A percentile compares a stretch with the other conserved stretches of the same genome.
Conservation (phyloP, 2,888 invertebrate species). For the Diachrysia chrysitis region DNA sequence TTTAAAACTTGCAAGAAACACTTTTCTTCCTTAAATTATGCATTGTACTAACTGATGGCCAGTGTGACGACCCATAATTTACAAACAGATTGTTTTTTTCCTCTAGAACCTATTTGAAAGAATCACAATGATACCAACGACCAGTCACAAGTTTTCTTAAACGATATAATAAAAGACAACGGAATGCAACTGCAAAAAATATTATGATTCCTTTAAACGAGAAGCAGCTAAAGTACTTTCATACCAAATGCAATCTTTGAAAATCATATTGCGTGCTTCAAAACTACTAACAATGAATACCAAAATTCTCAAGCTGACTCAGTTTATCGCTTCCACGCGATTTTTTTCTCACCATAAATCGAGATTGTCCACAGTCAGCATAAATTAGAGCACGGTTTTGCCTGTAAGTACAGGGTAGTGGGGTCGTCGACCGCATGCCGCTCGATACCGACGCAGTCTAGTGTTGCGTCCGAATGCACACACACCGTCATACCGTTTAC, state of each 20-base stretch:
- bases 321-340: conserved; percentile 40
- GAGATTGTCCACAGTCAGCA: conserved; percentile 53
- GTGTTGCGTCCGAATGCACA: conserved; percentile 41
- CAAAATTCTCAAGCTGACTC: conserved; percentile 36
- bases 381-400: conserved; percentile 54
- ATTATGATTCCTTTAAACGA: conserved; percentile 17
- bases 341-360: conserved; percentile 58
- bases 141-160: background rate
- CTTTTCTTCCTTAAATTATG: too few relatives aligned
- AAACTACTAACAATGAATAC: conserved; percentile 25
- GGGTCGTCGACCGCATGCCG: conserved; percentile 53
- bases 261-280: conserved; percentile 39
- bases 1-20: too few relatives aligned
- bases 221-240: conserved; percentile 25
- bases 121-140: background rate
- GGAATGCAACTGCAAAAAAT: conserved; percentile 7
- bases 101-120: background rate
- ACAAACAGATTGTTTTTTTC: background rate
- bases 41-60: too few relatives aligned
- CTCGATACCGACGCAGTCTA: conserved; percentile 59
- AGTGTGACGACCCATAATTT: too few relatives aligned
- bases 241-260: conserved; percentile 32
- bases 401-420: conserved; percentile 51
- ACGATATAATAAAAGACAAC: background rate
- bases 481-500: conserved; percentile 31